Percentiles rank a stretch among this genome's conserved stretches.
phyloP scores from a whole-genome alignment of 2,888 invertebrate species.

The Strigamia crassipes region DNA sequence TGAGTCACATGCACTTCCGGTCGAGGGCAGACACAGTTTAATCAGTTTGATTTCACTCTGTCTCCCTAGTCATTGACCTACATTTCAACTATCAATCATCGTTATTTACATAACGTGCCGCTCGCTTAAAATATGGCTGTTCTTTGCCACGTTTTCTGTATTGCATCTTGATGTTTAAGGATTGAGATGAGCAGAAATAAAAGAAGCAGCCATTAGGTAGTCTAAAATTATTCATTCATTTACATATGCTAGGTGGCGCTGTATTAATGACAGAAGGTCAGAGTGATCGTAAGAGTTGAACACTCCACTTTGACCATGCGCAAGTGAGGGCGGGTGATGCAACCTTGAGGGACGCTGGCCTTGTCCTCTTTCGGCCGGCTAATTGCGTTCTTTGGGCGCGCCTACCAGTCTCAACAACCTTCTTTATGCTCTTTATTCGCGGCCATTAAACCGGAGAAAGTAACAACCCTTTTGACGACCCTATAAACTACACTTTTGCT shows the following conservation, averaged over 20 bases:
- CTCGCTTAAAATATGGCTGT: neutral
- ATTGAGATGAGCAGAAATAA: too few relatives aligned
- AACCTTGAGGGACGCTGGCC: slow-evolving; percentile 30
- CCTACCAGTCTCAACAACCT: slow-evolving; percentile 32
- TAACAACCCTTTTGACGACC: neutral
- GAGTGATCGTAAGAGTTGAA: too few relatives aligned
- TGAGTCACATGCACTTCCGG: slow-evolving; percentile 26
- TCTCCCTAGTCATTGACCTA: slow-evolving; percentile 25
- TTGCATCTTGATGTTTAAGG: too few relatives aligned
- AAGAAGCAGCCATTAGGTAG: too few relatives aligned
- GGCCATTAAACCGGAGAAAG: slow-evolving; percentile 42
- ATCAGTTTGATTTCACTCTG: slow-evolving; percentile 14
- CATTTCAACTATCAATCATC: slow-evolving; percentile 40
- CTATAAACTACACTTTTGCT: neutral
- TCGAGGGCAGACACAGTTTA: slow-evolving; percentile 36
- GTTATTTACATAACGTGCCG: slow-evolving; percentile 17
- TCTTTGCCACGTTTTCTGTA: slow-evolving; percentile 6
- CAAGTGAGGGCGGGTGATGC: slow-evolving; percentile 10
- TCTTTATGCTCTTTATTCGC: slow-evolving; percentile 40
- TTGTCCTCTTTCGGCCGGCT: slow-evolving; percentile 28
- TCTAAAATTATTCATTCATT: too few relatives aligned
- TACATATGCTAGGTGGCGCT: too few relatives aligned
- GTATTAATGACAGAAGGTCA: too few relatives aligned
- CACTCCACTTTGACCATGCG: neutral
- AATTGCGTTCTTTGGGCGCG: slow-evolving; percentile 37